Base-by-base conservation (phyloP, 2,797 vertebrate genomes). In the Notamacropus eugenii region DNA sequence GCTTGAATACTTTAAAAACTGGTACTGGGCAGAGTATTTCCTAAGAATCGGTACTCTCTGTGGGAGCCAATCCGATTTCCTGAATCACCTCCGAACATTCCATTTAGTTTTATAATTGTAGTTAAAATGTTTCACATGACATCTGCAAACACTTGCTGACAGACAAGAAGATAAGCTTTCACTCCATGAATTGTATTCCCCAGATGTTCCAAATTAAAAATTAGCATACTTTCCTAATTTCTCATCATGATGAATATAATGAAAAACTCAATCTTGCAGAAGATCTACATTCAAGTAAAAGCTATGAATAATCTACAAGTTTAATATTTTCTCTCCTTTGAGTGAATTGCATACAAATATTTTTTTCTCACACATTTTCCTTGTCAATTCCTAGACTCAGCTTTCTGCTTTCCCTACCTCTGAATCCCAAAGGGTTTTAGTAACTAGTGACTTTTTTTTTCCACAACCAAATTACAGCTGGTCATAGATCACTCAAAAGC, bases 171-270 rank as follows among this genome's bases (percentile, higher is more conserved):
- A 93, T 95, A 95, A 93, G 54, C 34, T 24, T 92, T n/a, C 54
- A 91, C 9, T 91, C 90, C 34, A 90, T 74, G 16, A 12, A 54
- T 10, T 96, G 87, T 95, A 91, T 58, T 93, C 93, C 31, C 93
- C 95, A 97, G 94, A 93, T 97, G 94, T 95, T 94, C 96, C 91
- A 94, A 93, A 95, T 97, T 97, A 97, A 95, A 91, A 96, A 92
- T 95, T 92, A 96, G 40, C 92, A 95, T 95, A 93, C 91, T 95
- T 97, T 96, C 13, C 67, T 96, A 96, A 95, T 93, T 96, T 94
- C 62, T 93, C 34, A 52, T 92, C 82, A 50, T 94, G 91, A 93
- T 28, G 14, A 93, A 13, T 54, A 9, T 52, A 14, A 52, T 87
- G 55, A 87, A 55, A 94, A 91, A 96, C 19, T 67, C 40, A 62